These are phyloP conservation scores for Pseudorectes ferrugineus DNA, from an alignment of 2,113 vertebrate species.

Conservation along the genomic window DNA sequence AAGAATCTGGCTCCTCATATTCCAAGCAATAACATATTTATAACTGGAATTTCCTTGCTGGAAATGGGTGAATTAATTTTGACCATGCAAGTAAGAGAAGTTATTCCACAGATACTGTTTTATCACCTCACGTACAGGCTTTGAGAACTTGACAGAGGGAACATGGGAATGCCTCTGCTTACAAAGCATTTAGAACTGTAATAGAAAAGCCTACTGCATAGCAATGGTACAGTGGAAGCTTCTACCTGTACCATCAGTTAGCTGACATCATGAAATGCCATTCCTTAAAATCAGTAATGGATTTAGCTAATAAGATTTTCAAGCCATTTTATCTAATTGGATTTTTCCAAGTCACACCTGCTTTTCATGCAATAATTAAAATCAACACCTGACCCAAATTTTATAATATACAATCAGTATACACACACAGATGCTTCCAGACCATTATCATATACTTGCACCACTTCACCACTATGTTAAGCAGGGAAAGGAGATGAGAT, in stretches of 20 bases:
- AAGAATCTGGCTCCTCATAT: neutral
- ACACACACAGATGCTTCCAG: neutral
- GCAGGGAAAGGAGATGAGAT: neutral
- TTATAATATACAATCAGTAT: neutral
- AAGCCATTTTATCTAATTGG: neutral
- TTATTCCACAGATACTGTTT: neutral
- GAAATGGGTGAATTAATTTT: neutral
- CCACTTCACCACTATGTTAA: neutral
- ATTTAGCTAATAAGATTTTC: neutral
- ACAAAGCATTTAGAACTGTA: neutral
- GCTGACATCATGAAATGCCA: neutral
- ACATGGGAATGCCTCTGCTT: neutral
- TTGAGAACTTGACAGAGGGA: neutral
- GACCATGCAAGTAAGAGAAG: neutral
- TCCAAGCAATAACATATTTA: neutral
- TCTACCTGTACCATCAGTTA: neutral
- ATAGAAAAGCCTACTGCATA: neutral
- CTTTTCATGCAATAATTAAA: neutral
- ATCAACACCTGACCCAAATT: neutral
- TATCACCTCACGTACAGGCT: neutral
- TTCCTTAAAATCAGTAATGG: neutral
- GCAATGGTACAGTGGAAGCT: neutral
- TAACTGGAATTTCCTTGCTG: neutral
- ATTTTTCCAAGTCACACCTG: neutral
- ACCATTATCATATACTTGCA: neutral